These are phyloP conservation scores for Nasonovia ribisnigri DNA, from an alignment of 2,888 invertebrate species.

Conservation along the genomic window DNA sequence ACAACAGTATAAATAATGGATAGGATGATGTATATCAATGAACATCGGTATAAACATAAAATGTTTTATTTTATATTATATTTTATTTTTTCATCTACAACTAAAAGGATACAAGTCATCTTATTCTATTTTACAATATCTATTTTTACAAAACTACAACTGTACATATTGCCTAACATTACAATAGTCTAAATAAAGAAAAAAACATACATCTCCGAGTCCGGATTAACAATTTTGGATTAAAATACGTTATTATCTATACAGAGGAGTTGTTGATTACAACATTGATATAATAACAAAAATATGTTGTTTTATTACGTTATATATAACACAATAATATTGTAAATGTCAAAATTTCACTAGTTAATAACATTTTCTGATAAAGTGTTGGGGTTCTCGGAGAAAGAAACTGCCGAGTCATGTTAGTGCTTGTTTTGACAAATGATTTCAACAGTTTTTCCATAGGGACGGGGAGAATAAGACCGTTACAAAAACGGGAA, in stretches of 20 bases:
- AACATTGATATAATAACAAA: constrained; percentile 58
- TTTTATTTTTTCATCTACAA: constrained; percentile 58
- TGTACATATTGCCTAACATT: constrained; percentile 57
- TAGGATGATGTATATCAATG: background rate
- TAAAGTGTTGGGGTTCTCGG: constrained; percentile 37
- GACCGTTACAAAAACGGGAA: constrained; percentile 34
- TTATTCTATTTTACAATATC: constrained; percentile 60
- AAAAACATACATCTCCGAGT: constrained; percentile 48
- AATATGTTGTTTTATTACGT: constrained; percentile 56
- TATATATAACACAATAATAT: constrained; percentile 47
- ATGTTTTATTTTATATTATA: constrained; percentile 29
- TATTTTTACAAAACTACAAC: constrained; percentile 62
- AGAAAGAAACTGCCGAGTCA: constrained; percentile 65
- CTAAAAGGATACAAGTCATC: constrained; percentile 57
- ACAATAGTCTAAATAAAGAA: constrained; percentile 47
- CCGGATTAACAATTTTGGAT: constrained; percentile 55
- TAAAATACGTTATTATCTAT: constrained; percentile 51
- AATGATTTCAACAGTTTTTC: constrained; percentile 64
- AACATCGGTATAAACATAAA: background rate
- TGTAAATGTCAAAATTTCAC: constrained; percentile 60
- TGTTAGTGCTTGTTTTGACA: constrained; percentile 64
- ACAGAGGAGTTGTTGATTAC: constrained; percentile 44
- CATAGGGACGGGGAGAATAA: constrained; percentile 23
- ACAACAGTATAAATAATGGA: background rate
- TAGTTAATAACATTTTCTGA: constrained; percentile 63